These are phyloP conservation scores for Apostichopus parvimensis DNA, from an alignment of 35 echinoderm and acorn worm genomes.

Conservation along the genomic window DNA sequence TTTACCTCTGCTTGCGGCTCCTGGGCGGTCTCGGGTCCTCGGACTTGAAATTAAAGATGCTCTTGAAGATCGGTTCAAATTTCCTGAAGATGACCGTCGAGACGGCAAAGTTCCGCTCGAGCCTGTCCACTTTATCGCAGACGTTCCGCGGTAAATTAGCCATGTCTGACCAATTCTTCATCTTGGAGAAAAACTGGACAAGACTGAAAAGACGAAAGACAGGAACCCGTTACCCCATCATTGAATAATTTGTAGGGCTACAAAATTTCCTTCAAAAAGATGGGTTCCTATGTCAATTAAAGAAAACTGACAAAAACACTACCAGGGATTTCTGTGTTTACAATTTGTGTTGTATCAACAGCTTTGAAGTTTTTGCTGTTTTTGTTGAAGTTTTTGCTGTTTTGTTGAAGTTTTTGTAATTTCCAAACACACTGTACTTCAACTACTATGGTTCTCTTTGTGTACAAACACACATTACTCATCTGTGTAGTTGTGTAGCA, in stretches of 20 bases:
- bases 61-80: slow-evolving; percentile 87
- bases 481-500: too few relatives aligned
- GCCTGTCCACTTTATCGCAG: slow-evolving; percentile 92
- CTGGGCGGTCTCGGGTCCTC: slow-evolving; percentile 65
- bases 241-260: too few relatives aligned
- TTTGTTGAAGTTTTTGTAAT: too few relatives aligned
- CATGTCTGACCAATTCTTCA: slow-evolving; percentile 99
- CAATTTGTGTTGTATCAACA: too few relatives aligned
- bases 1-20: slow-evolving; percentile 93
- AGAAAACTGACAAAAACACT: background rate
- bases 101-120: slow-evolving; percentile 93
- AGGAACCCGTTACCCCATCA: background rate
- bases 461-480: too few relatives aligned
- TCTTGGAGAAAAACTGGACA: slow-evolving; percentile 99
- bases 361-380: too few relatives aligned
- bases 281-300: background rate
- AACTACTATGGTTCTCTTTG: too few relatives aligned
- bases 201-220: slow-evolving; percentile 64
- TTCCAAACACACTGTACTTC: too few relatives aligned
- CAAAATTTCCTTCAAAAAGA: too few relatives aligned
- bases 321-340: background rate
- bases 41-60: slow-evolving; percentile 67
- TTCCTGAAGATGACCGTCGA: slow-evolving; percentile 98
- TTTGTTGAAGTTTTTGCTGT: too few relatives aligned
- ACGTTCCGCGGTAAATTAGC: slow-evolving; percentile 94